Conservation (phyloP, 2,113 vertebrate genomes). For the Laticauda laticaudata region DNA sequence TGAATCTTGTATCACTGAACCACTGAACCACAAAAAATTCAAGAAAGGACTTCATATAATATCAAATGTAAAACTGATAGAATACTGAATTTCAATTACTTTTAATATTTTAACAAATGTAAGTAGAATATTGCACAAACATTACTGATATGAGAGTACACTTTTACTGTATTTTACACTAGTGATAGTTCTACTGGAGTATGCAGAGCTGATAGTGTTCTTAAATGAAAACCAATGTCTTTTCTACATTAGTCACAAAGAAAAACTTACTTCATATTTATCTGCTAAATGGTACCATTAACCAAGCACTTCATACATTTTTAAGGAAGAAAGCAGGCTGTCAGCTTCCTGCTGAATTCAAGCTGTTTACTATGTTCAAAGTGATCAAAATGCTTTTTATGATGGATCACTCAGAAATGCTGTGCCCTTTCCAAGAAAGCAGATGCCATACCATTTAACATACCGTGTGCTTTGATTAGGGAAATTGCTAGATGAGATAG, state of each 20-base stretch:
- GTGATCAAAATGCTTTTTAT: constrained; percentile 43
- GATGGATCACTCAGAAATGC: constrained; percentile 26
- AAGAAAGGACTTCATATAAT: neutral
- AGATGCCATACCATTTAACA: constrained; percentile 34
- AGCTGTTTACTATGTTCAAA: constrained; percentile 35
- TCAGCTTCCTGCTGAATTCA: constrained; percentile 41
- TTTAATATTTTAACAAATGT: neutral
- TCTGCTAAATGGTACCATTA: constrained; percentile 40
- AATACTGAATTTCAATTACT: neutral
- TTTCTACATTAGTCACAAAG: neutral
- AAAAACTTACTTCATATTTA: constrained; percentile 39
- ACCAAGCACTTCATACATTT: constrained; percentile 46
- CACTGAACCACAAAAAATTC: neutral
- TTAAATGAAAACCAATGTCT: neutral
- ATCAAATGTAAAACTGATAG: neutral
- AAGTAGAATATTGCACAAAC: neutral
- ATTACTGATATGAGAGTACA: neutral
- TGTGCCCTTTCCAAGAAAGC: constrained; percentile 19
- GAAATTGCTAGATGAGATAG: constrained; percentile 32
- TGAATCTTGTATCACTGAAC: neutral
- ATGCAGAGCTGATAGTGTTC: neutral
- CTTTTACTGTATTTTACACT: neutral
- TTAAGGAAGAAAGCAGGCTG: constrained; percentile 9
- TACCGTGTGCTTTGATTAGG: constrained; percentile 22
- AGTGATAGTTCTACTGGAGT: neutral